A percentile compares a stretch with the other conserved stretches of the same genome.
phyloP scores from a whole-genome alignment of 2,113 vertebrate species.

The Catagonus wagneri region DNA sequence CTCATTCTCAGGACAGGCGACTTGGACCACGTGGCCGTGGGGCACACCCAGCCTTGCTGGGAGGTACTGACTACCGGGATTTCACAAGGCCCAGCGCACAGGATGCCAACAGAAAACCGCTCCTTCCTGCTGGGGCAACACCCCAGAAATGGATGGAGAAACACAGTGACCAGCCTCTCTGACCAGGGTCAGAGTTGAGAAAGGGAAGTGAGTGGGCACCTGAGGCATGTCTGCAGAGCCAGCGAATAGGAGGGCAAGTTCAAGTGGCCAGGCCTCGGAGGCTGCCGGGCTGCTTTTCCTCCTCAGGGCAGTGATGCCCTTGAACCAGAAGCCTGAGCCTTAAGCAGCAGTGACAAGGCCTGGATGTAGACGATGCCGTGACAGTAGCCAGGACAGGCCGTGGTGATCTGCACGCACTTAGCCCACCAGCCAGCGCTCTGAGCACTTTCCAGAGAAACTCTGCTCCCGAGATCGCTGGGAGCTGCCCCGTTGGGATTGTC shows the following conservation, averaged over 20 bases:
- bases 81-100: background rate
- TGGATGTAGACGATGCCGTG: rapidly evolving
- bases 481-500: rapidly evolving
- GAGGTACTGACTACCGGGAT: rapidly evolving
- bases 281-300: rapidly evolving
- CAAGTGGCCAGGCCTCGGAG: background rate
- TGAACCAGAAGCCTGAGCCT: background rate
- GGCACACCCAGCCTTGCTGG: background rate
- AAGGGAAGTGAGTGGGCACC: background rate
- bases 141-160: background rate
- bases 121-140: background rate
- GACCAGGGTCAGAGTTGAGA: rapidly evolving
- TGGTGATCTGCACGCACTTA: background rate
- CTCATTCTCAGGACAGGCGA: rapidly evolving
- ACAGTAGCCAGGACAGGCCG: background rate
- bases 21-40: rapidly evolving
- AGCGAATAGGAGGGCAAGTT: background rate
- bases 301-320: background rate
- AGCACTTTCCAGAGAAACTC: too few species aligned
- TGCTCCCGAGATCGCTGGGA: rapidly evolving
- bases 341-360: too few species aligned
- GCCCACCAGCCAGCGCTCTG: rapidly evolving
- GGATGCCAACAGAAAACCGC: background rate
- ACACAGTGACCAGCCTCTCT: rapidly evolving
- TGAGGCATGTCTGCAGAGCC: background rate